Evolutionary conservation across 2,888 invertebrate genomes (phyloP).

Genomic region (Nebria brevicollis): DNA sequence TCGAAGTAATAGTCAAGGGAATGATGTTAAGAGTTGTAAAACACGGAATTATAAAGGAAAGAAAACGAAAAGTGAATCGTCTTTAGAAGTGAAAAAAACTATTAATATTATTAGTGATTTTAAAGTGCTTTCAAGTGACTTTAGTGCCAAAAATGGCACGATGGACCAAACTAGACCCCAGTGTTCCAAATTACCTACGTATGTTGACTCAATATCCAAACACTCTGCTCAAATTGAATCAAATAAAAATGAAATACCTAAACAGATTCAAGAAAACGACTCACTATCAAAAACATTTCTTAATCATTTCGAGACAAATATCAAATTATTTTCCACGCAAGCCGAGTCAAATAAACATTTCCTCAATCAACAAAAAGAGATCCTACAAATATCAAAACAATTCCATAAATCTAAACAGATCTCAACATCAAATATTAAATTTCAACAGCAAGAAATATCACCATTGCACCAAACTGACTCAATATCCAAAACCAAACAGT

Average conservation of each 20-base stretch:
- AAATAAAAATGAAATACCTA: background rate
- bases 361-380: background rate
- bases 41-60: slow-evolving; percentile 2
- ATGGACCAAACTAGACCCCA: slow-evolving; percentile 18
- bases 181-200: background rate
- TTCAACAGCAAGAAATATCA: too few relatives aligned
- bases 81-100: slow-evolving; percentile 12
- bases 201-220: background rate
- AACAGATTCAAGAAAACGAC: background rate
- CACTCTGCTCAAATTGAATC: background rate
- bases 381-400: background rate
- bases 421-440: too few relatives aligned
- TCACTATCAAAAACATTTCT: background rate
- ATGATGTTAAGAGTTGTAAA: background rate
- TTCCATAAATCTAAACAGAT: background rate
- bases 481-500: background rate
- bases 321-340: background rate
- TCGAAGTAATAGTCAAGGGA: slow-evolving; percentile 1
- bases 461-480: background rate
- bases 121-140: background rate
- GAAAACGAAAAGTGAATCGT: slow-evolving; percentile 31
- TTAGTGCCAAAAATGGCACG: slow-evolving; percentile 38
- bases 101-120: slow-evolving; percentile 1
- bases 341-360: background rate
- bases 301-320: background rate